Evolutionary conservation across 2,113 vertebrate genomes (phyloP).

Genomic region (Tragelaphus strepsiceros): DNA sequence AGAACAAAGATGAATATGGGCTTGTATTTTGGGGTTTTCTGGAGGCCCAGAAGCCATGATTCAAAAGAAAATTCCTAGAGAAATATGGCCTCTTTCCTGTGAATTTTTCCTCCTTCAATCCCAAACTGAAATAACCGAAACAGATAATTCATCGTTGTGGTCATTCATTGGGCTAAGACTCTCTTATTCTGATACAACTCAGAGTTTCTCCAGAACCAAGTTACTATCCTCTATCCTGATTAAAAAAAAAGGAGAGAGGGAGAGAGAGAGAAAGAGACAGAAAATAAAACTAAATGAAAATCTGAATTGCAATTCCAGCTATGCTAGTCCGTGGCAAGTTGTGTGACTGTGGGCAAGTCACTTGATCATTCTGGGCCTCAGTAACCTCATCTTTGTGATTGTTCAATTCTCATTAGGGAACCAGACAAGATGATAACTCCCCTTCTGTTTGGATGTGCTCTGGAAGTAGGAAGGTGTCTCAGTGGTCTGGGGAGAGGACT

Average conservation of each 20-base stretch:
- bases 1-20: background rate
- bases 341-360: background rate
- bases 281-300: background rate
- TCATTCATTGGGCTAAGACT: background rate
- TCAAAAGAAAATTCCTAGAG: background rate
- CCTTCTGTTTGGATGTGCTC: background rate
- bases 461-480: background rate
- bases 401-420: background rate
- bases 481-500: background rate
- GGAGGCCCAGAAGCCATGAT: background rate
- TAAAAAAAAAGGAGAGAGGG: background rate
- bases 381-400: background rate
- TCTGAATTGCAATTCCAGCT: background rate
- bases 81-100: background rate
- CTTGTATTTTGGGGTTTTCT: background rate
- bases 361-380: background rate
- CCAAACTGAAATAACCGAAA: background rate
- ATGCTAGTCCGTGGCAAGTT: background rate
- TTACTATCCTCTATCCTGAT: background rate
- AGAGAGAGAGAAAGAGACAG: too few relatives aligned
- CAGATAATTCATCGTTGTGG: background rate
- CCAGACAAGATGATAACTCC: background rate
- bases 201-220: background rate
- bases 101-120: background rate
- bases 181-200: background rate